Evolutionary conservation across 2,113 vertebrate species (phyloP).

Genomic region (Mirounga angustirostris): DNA sequence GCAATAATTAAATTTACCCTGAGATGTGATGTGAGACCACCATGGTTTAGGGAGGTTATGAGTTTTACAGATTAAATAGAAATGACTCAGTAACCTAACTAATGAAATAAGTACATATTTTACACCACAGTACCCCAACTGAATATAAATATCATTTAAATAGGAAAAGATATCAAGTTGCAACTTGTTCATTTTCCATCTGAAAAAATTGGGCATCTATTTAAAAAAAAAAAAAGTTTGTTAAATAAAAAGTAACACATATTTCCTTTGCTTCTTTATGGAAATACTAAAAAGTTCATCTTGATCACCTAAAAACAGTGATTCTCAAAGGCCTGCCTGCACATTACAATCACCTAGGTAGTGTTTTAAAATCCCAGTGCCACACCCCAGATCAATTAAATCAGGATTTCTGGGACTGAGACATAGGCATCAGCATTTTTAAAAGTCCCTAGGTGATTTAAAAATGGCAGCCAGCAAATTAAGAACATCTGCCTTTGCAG

Average conservation of each 20-base stretch:
- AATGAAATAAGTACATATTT: constrained; percentile 66
- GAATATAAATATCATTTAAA: constrained; percentile 59
- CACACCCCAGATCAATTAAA: background rate
- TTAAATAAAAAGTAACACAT: background rate
- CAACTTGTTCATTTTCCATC: constrained; percentile 39
- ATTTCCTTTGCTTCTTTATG: constrained; percentile 17
- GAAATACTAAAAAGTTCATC: constrained; percentile 8
- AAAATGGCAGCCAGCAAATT: background rate
- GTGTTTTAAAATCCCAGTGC: constrained; percentile 1
- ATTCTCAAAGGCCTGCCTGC: background rate
- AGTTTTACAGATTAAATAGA: constrained; percentile 62
- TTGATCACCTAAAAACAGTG: background rate
- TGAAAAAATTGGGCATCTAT: constrained; percentile 13
- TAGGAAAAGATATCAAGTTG: constrained; percentile 23
- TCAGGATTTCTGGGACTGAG: background rate
- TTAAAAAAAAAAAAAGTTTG: background rate
- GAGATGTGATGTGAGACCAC: constrained; percentile 4
- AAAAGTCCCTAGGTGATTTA: background rate
- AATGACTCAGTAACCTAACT: constrained; percentile 56
- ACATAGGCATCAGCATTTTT: background rate
- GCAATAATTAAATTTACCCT: constrained; percentile 63
- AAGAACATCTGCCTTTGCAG: background rate
- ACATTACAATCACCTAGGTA: background rate
- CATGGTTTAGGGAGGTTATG: constrained; percentile 11
- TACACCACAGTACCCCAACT: background rate